Base-by-base conservation (phyloP, 2,113 vertebrate species). In the Varanus salvator region DNA sequence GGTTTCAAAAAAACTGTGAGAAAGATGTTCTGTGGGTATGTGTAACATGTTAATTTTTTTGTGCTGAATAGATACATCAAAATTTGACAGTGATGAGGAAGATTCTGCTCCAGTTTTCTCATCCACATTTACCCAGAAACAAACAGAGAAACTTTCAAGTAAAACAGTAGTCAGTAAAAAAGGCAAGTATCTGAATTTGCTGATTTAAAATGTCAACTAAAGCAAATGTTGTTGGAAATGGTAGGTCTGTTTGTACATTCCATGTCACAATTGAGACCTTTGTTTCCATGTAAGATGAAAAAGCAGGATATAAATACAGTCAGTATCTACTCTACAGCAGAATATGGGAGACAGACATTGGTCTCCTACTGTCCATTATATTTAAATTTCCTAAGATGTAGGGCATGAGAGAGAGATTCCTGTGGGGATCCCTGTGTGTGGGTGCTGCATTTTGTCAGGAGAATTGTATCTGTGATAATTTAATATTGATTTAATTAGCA, bases 61-160 rank as follows among this genome's bases (percentile, higher is more conserved):
- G 94, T 94, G 87, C 89, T 80, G 94, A 95, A 85, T 91, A 99
- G 98, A 99, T 86, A 97, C 95, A 78, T 97, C 96, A 93, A 99
- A 98, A 97, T 98, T 98, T 14, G 98, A 99, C 95, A 99, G 98
- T 54, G 98, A 99, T 31, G 98, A 98, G 27, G 98, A 98, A 87
- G 96, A 97, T 93, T 96, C 96, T 86, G 84, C 94, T 80, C 97
- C 97, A 4, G 95, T 97, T 69, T 98, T 98, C 96, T 98, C 98
- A 85, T 97, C 98, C 0, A 98, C 98, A 93, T 98, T 98, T 97
- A 97, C 97, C 95, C 96, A 97, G 91, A 98, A 98, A 68, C 97
- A 96, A 4, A 97, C 98, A 72, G 98, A 98, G 85, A 98, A 98
- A 96, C 88, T 96, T 94, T 94, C 96, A 93, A 97, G 96, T 95